Base-by-base conservation (phyloP, 2,888 invertebrate genomes). In the Ectobius pallidus region DNA sequence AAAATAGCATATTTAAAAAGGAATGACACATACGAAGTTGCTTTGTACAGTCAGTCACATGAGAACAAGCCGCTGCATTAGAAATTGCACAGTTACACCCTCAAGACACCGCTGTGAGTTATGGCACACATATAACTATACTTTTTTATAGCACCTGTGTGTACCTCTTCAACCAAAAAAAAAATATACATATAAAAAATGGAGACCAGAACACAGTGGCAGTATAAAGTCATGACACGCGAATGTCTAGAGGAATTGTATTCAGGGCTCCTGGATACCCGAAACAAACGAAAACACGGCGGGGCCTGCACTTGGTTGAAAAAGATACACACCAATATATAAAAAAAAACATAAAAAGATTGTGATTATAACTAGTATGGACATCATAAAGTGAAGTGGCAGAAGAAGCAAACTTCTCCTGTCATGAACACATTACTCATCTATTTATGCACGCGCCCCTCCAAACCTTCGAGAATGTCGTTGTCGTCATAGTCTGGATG, bases 71-170 rank as follows among this genome's bases (percentile, higher is more conserved):
- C 22, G 30, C 30, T 30, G 30, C 58, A 58, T 58, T 58, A 30
- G 16, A 58, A 58, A 58, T 58, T 58, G 58, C 58, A 58, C 58
- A 58, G 58, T 22, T 58, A n/a, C 58, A 30, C 58, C 14, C 58
- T 30, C n/a, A 3, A 58, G 27, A 58, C 58, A 58, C 32, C 58
- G 30, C 18, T 34, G 22, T 52, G 69, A 71, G 71, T 71, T 74
- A 74, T 74, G 74, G 74, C 74, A 74, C 74, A 72, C 71, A 71
- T 69, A 72, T 72, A 70, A 63, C 55, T 69, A 69, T 69, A 71
- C n/a, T n/a, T 34, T 70, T 65, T 65, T 67, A 63, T 73, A 74
- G 74, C 74, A 74, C 74, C 74, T 62, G 65, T 74, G 74, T 71
- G 71, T 72, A 69, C 63, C 61, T 62, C 61, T 69, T 68, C 68